A percentile compares a stretch with the other conserved stretches of the same genome.
Conservation (phyloP, 2,113 vertebrate genomes). For the Seriola dumerili region DNA sequence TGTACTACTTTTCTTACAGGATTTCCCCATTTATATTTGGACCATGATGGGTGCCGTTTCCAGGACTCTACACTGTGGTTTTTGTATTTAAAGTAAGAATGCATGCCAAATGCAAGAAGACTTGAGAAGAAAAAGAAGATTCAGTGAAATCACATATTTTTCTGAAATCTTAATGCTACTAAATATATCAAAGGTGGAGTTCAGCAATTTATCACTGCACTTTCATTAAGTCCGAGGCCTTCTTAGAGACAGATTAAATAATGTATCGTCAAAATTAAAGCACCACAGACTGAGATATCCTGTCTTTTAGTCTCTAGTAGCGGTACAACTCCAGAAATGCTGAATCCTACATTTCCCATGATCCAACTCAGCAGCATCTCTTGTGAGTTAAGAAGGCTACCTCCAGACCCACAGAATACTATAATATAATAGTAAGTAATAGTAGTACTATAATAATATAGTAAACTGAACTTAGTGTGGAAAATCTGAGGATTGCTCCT, state of each 20-base stretch:
- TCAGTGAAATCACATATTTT: background rate
- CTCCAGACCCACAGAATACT: background rate
- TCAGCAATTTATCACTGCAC: background rate
- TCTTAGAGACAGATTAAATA: background rate
- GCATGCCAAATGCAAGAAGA: too few relatives aligned
- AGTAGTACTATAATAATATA: too few relatives aligned
- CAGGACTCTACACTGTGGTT: background rate
- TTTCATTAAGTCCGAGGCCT: background rate
- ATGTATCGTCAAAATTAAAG: background rate
- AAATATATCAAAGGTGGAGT: background rate
- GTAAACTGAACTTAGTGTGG: too few relatives aligned
- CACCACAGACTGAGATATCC: background rate
- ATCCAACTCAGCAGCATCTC: background rate
- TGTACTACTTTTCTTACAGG: conserved; percentile 22
- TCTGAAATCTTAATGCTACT: too few relatives aligned
- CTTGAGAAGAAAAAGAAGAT: too few relatives aligned
- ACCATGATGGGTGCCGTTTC: background rate
- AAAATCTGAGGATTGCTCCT: background rate
- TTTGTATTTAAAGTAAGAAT: conserved; percentile 4
- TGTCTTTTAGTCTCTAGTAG: background rate
- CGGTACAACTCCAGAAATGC: background rate
- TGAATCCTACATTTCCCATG: background rate
- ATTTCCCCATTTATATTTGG: conserved; percentile 37
- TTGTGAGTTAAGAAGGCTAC: background rate
- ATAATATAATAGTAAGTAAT: too few relatives aligned